Evolutionary conservation across 2,888 invertebrate genomes (phyloP).

Genomic region (Unio delphinus): DNA sequence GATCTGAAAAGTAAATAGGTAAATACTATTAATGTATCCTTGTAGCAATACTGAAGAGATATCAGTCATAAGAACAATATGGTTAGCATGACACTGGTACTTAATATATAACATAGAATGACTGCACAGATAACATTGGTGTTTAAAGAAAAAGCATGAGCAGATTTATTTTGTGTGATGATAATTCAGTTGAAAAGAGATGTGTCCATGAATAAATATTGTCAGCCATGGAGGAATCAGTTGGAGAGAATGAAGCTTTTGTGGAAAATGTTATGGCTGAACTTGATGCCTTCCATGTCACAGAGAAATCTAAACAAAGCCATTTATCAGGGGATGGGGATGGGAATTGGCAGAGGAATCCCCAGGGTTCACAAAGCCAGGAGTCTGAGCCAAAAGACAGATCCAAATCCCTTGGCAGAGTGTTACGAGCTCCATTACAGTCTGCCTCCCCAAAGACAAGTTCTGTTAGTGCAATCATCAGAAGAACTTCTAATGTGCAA

Average conservation of each 20-base stretch:
- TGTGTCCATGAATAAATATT: too few species aligned
- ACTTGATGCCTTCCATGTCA: slow-evolving; percentile 38
- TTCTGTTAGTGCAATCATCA: neutral
- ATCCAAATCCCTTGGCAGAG: neutral
- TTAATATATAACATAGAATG: too few species aligned
- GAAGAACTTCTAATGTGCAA: neutral
- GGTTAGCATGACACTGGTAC: too few species aligned
- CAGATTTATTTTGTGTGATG: too few species aligned
- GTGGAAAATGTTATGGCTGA: slow-evolving; percentile 41
- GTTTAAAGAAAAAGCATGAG: too few species aligned
- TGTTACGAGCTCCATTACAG: neutral
- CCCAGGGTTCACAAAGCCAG: neutral
- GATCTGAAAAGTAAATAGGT: too few species aligned
- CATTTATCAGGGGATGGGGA: slow-evolving; percentile 4
- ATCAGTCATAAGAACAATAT: too few species aligned
- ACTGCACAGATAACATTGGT: too few species aligned
- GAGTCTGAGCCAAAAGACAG: too few species aligned
- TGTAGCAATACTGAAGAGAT: too few species aligned
- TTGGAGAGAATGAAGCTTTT: slow-evolving; percentile 31
- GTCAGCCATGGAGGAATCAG: slow-evolving; percentile 23
- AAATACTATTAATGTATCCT: too few species aligned
- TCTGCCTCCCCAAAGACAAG: neutral
- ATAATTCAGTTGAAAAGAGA: too few species aligned
- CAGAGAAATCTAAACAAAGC: slow-evolving; percentile 12
- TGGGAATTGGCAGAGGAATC: slow-evolving; percentile 6